Conservation (phyloP, 2,888 invertebrate species). For the Stomorhina lunata region DNA sequence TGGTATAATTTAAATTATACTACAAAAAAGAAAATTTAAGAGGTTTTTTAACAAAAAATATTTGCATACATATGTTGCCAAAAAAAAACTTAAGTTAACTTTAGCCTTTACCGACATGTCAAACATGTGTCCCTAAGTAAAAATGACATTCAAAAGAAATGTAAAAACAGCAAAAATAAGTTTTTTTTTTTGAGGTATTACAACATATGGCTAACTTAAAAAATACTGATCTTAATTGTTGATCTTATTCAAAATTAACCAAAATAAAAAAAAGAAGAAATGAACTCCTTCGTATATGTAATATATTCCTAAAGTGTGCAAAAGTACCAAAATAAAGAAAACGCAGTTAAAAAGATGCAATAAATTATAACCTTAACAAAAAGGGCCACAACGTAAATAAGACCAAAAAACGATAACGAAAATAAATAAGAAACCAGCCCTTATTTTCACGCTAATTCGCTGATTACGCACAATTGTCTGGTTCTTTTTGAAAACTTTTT, state of each 20-base stretch:
- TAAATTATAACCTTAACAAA: conserved; percentile 62
- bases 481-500: conserved; percentile 11
- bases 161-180: neutral
- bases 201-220: conserved; percentile 60
- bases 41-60: neutral
- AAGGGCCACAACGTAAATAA: conserved; percentile 28
- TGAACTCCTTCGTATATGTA: conserved; percentile 34
- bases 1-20: neutral
- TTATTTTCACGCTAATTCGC: conserved; percentile 68
- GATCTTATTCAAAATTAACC: conserved; percentile 63
- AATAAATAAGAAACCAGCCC: conserved; percentile 61
- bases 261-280: conserved; percentile 34
- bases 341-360: conserved; percentile 62
- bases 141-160: neutral
- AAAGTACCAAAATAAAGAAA: conserved; percentile 13
- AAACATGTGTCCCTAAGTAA: conserved; percentile 31
- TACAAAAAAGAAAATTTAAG: neutral
- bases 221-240: conserved; percentile 73
- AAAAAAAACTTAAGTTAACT: too few relatives aligned
- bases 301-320: conserved; percentile 38
- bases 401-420: neutral
- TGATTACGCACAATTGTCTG: conserved; percentile 67
- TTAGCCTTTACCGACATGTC: neutral
- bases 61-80: conserved; percentile 42
- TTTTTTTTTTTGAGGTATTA: conserved; percentile 15